Base-by-base conservation (phyloP, 2,113 vertebrate species). In the Tenebrosternarchus preto region DNA sequence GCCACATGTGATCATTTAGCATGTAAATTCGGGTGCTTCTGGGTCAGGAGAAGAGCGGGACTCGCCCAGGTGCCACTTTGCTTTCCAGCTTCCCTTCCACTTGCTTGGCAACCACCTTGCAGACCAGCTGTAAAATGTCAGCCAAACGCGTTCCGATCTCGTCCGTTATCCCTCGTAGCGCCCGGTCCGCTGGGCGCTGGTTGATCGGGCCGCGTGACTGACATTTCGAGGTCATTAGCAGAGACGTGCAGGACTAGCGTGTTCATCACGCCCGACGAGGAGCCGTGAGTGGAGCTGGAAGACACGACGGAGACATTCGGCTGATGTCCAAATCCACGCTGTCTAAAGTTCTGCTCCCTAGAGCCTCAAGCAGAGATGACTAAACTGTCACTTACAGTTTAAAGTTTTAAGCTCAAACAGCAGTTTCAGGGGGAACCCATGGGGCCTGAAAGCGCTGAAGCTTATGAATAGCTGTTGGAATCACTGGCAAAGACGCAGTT, bases 231-330 rank as follows among this genome's bases (percentile, higher is more conserved):
- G 33, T 3, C 16, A 4, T 59, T 24, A 72, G 31, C 25, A 15
- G 70, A 61, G 22, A 11, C 19, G 1, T 7, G 6, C 66, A 6
- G 19, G 31, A 39, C 64, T 57, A 15, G 20, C 19, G 20, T 60
- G 29, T 73, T 73, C 63, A 73, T 80, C 56, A 64, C 25, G 22
- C n/a, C 22, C 73, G 39, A 73, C 31, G 36, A 12, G 15, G 72
- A 20, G 9, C 63, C 67, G 22, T 64, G 24, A 55, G 12, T 3
- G 0, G 1, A 27, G 39, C 50, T n/a, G 71, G 24, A 22, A 61
- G 56, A 72, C 11, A 25, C 50, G 29, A 4, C 50, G 33, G 39
- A n/a, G n/a, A n/a, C 33, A 33, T 25, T 72, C 60, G 27, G 68
- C 46, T 73, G 73, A 73, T 63, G 69, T 12, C 43, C 43, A 50